phyloP scores from a whole-genome alignment of 2,113 vertebrate genomes.

The Cinclus mexicanus region DNA sequence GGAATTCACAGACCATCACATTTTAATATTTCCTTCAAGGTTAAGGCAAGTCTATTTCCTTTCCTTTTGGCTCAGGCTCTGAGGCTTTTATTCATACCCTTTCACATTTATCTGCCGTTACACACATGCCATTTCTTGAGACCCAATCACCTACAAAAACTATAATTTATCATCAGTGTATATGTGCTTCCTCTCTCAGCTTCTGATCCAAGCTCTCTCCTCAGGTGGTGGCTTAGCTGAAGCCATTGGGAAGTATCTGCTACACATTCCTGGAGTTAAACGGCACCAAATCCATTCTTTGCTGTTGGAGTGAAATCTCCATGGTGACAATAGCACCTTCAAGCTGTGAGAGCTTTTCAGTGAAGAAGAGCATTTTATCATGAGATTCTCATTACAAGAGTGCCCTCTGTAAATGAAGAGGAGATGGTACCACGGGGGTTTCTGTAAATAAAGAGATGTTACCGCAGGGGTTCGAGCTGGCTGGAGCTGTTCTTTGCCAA shows the following conservation, averaged over 20 bases:
- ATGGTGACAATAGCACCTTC: constrained; percentile 72
- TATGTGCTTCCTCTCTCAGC: constrained; percentile 54
- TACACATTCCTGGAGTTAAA: constrained; percentile 47
- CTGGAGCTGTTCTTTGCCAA: not conserved
- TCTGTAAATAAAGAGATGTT: constrained; percentile 38
- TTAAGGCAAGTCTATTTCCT: constrained; percentile 1
- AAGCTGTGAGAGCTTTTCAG: constrained; percentile 44
- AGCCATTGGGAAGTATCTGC: constrained; percentile 60
- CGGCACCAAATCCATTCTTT: constrained; percentile 21
- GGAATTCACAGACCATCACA: constrained; percentile 11
- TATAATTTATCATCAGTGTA: constrained; percentile 16
- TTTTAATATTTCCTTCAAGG: constrained; percentile 21
- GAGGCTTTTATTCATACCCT: constrained; percentile 29
- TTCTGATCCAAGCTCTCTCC: constrained; percentile 47
- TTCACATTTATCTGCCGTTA: constrained; percentile 46
- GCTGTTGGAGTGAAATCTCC: constrained; percentile 66
- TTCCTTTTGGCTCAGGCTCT: constrained; percentile 23
- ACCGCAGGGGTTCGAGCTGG: not conserved
- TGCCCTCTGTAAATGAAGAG: constrained; percentile 70
- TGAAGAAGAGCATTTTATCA: not conserved
- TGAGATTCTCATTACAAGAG: constrained; percentile 66
- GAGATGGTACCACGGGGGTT: not conserved
- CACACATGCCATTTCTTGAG: not conserved
- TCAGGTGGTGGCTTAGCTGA: constrained; percentile 52
- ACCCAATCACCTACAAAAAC: not conserved